Evolutionary conservation across 2,888 invertebrate species (phyloP), one percentile per base, ranked within the genome.

Genomic region (Parnassius glacialis): DNA sequence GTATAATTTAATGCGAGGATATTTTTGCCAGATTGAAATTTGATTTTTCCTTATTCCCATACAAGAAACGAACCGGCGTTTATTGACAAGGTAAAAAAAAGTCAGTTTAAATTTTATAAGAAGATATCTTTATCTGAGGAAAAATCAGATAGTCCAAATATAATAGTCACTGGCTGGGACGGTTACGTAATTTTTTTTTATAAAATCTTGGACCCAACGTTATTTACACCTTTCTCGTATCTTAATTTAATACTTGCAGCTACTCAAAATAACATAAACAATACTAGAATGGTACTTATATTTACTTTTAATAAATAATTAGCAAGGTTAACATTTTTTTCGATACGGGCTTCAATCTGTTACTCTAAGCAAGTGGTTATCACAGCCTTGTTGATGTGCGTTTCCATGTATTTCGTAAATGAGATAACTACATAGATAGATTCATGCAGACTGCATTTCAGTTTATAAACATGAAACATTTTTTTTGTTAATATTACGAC

Each of bases 361-460:
- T 48, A 34, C 62, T 64, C 68, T 69, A 83, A 79, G 82, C 79
- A 79, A 73, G 76, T 74, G 77, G 75, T 79, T 88, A 88, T 91
- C 90, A 90, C 90, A 90, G 90, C 90, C 90, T 76, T 78, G 71
- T 81, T 87, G 86, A 89, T 90, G 89, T 88, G 88, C 87, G 85
- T 79, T 74, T 80, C 74, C 72, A 67, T 69, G 70, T 76, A 71
- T 74, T 72, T 72, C 58, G 58, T 67, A 71, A 74, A 75, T 70
- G 75, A 70, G 65, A 75, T 68, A 2, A 20, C 16, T 20, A 73
- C 74, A 73, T 58, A 13, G 47, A 47, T 1, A n/a, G 5, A 11
- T 52, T 56, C 56, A 25, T 20, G 73, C 73, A 75, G 68, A 78
- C 71, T 76, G 74, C 65, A 73, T 44, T 34, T 34, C 7, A 34